Percentiles rank a stretch among this genome's conserved stretches.
Conservation (phyloP, 1,140 invertebrate genomes). For the Drosophila miranda region DNA sequence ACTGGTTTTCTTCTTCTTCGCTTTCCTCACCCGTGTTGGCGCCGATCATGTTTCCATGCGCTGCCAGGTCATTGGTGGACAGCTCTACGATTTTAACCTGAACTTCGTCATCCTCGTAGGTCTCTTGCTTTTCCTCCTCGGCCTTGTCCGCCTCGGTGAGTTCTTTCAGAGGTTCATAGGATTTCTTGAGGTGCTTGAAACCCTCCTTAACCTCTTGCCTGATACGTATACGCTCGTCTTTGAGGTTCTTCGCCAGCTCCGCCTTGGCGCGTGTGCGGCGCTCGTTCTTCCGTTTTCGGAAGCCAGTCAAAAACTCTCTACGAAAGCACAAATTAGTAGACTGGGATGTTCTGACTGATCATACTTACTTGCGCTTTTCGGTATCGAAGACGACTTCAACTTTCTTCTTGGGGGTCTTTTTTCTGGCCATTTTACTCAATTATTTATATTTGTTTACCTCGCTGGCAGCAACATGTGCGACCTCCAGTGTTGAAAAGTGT, state of each 20-base stretch:
- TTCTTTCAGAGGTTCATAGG: constrained; percentile 86
- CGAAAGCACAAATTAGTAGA: not conserved
- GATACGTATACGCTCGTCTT: constrained; percentile 89
- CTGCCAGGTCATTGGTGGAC: constrained; percentile 86
- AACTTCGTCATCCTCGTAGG: constrained; percentile 89
- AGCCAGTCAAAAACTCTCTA: constrained; percentile 89
- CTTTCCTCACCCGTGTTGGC: constrained; percentile 85
- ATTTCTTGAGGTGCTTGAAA: constrained; percentile 83
- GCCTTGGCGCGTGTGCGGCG: constrained; percentile 88
- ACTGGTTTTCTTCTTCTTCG: constrained; percentile 73
- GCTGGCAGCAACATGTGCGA: constrained; percentile 31
- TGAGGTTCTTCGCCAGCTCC: constrained; percentile 86
- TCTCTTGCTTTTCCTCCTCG: constrained; percentile 83
- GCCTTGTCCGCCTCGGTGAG: constrained; percentile 87
- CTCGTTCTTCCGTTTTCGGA: constrained; percentile 89
- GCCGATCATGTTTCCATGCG: constrained; percentile 87
- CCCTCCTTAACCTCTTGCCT: constrained; percentile 87
- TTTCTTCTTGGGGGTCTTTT: constrained; percentile 83
- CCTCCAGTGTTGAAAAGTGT: constrained; percentile 4
- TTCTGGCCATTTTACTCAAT: constrained; percentile 49
- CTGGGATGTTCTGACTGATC: not conserved
- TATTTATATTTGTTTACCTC: constrained; percentile 51
- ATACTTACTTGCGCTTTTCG: constrained; percentile 84
- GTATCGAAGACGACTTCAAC: constrained; percentile 85
- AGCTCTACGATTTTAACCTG: constrained; percentile 89